Conservation (phyloP, 2,113 vertebrate species). For the Pygoscelis antarcticus region DNA sequence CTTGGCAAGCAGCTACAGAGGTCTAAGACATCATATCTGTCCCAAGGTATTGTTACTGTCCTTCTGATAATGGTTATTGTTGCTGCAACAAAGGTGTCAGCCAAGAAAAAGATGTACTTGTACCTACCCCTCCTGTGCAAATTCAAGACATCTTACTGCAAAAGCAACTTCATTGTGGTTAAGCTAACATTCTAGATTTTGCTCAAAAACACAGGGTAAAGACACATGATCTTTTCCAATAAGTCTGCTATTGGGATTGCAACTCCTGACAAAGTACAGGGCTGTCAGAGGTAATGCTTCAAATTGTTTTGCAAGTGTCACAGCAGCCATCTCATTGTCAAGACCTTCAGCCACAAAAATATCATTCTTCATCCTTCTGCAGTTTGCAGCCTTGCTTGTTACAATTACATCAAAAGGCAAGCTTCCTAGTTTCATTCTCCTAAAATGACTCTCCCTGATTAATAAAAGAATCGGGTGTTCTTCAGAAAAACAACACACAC, state of each 20-base stretch:
- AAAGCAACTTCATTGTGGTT: not conserved
- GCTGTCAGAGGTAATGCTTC: not conserved
- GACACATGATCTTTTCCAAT: not conserved
- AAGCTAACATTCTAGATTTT: not conserved
- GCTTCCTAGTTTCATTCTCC: not conserved
- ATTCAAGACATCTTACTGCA: not conserved
- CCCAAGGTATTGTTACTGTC: not conserved
- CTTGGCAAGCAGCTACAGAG: not conserved
- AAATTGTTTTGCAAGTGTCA: too few species aligned
- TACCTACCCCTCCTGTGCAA: not conserved
- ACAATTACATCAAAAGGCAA: not conserved
- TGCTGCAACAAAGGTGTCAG: not conserved
- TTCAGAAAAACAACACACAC: not conserved
- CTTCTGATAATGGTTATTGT: not conserved
- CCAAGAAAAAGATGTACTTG: not conserved
- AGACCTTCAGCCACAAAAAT: not conserved
- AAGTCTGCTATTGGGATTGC: not conserved
- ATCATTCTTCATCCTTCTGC: not conserved
- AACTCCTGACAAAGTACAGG: not conserved
- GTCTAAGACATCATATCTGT: not conserved
- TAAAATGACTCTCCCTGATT: not conserved
- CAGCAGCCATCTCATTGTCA: too few species aligned
- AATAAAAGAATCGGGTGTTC: not conserved
- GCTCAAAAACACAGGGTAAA: not conserved
- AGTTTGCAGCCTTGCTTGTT: not conserved